Base-by-base conservation (phyloP, 2,113 vertebrate genomes). In the Theristicus caerulescens region DNA sequence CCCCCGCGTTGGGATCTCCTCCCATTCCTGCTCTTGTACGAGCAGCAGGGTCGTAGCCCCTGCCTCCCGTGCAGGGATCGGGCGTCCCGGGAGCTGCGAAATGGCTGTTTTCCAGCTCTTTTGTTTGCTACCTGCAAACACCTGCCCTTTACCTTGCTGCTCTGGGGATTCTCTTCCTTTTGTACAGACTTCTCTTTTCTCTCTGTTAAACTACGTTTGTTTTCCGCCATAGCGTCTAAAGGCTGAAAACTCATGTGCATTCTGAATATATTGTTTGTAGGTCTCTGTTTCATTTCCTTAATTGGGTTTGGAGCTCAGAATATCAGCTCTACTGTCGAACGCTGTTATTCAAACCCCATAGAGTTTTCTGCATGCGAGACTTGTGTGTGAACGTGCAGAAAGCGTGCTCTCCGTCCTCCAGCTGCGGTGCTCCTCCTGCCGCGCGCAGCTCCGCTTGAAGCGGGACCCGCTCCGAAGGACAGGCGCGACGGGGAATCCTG, bases 281-380 rank as follows among this genome's bases (percentile, higher is more conserved):
- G 0, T 25, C 12, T 3, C 19, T 38, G 31, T 17, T 77, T 38
- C 0, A 1, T 32, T 31, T 59, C 65, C 31, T 10, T 42, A 0
- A 4, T 1, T 20, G 38, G 9, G 24, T 31, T 67, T n/a, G 44
- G 40, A 26, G 57, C 77, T 51, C 25, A 3, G 27, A 6, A 1
- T 14, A 1, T 34, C 27, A 16, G 11, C 51, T 52, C 18, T 22
- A 1, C 3, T 3, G 5, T 36, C 6, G 13, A 7, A 4, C 1
- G 7, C 32, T 61, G 36, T 40, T 42, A 4, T 6, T n/a, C 4
- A 11, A 14, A 13, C 34, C n/a, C 57, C 2, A 6, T 0, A 4
- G 66, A 18, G 51, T 20, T 34, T 44, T 47, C 34, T 6, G 7
- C 2, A 0, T 24, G 2, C 0, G 1, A 10, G 34, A 4, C 10